Evolutionary conservation across 2,888 invertebrate species (phyloP), one percentile per base, ranked within the genome.

Genomic region (Acanthosepion esculentum): DNA sequence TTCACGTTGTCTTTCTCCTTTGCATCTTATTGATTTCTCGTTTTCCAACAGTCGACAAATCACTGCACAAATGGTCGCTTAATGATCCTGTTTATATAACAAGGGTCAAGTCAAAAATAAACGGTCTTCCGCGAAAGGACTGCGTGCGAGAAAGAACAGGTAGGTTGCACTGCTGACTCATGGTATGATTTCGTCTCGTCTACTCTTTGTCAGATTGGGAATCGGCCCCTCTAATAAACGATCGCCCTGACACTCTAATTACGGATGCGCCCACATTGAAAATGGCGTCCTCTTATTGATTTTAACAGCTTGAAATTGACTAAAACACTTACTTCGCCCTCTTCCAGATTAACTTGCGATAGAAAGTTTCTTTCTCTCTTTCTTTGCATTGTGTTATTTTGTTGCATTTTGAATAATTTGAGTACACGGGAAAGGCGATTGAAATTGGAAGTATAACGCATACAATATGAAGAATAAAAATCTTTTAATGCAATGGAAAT

Each of bases 21-120:
- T 0, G 1, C n/a, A n/a, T 78, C 18, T 7, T 15, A 78, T 78
- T 78, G 4, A 78, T 78, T 78, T 12, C 10, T 33, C 23, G 4
- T 12, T 78, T 78, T 78, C 78, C 3, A n/a, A n/a, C 15, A 78
- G n/a, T 78, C n/a, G 78, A 78, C n/a, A 78, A 33, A n/a, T 78
- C n/a, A n/a, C 78, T n/a, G 8, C n/a, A 78, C 15, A 78, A 78
- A 78, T 78, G n/a, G n/a, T n/a, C n/a, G 78, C n/a, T n/a, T 78
- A 78, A 78, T 78, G 78, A 78, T 78, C n/a, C 78, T 78, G 78
- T 78, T 78, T 78, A 78, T 78, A 78, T 78, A 78, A 78, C n/a
- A 78, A 78, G n/a, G n/a, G 78, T 78, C n/a, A 78, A 78, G 78
- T 78, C 29, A 78, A 78, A 78, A 12, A 23, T 78, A 78, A 78